phyloP scores from a whole-genome alignment of 1,140 invertebrate genomes.

The Helicoverpa armigera region DNA sequence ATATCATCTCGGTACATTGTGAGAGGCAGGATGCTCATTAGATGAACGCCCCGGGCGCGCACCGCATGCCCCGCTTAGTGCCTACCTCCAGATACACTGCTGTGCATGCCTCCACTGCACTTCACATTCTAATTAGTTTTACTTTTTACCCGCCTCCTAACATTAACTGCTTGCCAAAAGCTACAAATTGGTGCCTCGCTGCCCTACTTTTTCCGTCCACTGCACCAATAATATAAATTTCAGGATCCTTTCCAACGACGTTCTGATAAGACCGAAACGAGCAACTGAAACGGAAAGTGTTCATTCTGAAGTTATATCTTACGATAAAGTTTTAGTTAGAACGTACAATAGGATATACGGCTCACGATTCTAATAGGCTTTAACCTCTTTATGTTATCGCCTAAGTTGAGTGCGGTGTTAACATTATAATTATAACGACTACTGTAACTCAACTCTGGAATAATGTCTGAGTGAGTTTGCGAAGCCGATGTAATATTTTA shows the following conservation, averaged over 20 bases:
- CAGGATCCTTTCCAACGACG: constrained; percentile 41
- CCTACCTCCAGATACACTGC: constrained; percentile 62
- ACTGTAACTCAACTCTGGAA: constrained; percentile 60
- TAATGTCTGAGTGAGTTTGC: constrained; percentile 72
- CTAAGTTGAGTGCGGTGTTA: constrained; percentile 53
- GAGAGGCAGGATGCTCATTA: constrained; percentile 82
- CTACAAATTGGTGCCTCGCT: constrained; percentile 21
- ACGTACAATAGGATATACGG: constrained; percentile 43
- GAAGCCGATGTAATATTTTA: constrained; percentile 82
- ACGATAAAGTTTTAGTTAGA: constrained; percentile 48
- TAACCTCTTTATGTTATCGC: constrained; percentile 48
- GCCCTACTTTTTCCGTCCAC: constrained; percentile 42
- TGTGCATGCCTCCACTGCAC: constrained; percentile 58
- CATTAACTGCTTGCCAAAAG: constrained; percentile 39
- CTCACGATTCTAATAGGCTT: constrained; percentile 35
- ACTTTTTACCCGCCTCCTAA: constrained; percentile 50
- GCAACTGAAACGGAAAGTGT: constrained; percentile 49
- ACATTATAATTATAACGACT: constrained; percentile 59
- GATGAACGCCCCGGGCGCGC: constrained; percentile 73
- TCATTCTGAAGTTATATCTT: constrained; percentile 44
- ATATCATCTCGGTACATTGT: constrained; percentile 83
- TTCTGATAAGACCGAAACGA: constrained; percentile 45
- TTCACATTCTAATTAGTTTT: constrained; percentile 78
- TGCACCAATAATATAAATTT: constrained; percentile 48
- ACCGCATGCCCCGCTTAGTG: constrained; percentile 54